Evolutionary conservation across 2,113 vertebrate species (phyloP).

Genomic region (Oreocharis arfaki): DNA sequence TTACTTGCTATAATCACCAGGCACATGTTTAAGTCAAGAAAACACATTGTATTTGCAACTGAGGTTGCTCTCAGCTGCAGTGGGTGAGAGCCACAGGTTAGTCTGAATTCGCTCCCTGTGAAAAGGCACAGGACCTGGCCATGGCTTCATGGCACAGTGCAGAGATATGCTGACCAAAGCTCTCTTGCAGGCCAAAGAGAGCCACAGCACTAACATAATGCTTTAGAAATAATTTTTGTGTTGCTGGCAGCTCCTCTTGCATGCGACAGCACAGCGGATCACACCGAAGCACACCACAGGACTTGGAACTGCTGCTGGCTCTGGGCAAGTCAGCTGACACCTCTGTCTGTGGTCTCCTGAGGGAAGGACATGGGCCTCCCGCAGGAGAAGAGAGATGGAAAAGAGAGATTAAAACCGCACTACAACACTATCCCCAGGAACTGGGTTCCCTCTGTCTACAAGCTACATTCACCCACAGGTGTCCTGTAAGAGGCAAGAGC

Average conservation of each 20-base stretch:
- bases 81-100: neutral
- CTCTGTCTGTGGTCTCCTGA: rapidly evolving
- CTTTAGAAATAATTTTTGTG: neutral
- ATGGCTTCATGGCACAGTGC: neutral
- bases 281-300: rapidly evolving
- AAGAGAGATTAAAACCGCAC: neutral
- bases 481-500: neutral
- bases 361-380: neutral
- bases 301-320: neutral
- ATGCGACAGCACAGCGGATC: rapidly evolving
- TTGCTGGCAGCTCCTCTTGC: neutral
- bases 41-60: neutral
- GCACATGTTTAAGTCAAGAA: neutral
- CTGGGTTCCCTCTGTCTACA: neutral
- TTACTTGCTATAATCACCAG: neutral
- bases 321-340: neutral
- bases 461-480: neutral
- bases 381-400: neutral
- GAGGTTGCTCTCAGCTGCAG: neutral
- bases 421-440: neutral
- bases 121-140: neutral
- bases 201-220: neutral
- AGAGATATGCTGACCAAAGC: neutral
- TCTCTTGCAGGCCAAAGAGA: neutral
- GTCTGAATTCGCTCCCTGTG: neutral